Evolutionary conservation across 1,140 invertebrate genomes (phyloP).

Genomic region (Capitella teleta): DNA sequence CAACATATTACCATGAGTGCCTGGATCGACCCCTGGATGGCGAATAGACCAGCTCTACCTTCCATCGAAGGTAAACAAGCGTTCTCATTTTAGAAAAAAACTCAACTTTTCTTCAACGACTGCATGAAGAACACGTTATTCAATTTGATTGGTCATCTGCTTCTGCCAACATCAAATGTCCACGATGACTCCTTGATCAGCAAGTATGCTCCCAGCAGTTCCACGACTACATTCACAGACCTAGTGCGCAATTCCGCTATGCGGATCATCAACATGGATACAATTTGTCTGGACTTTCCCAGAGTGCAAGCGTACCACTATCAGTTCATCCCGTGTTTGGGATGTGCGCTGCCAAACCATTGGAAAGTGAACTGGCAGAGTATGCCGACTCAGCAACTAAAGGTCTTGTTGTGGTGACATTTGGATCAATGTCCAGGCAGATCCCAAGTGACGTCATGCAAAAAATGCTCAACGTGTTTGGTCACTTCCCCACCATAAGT

Average conservation of each 20-base stretch:
- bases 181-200: background rate
- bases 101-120: constrained; percentile 2
- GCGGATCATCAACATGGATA: background rate
- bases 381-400: background rate
- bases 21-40: background rate
- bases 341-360: background rate
- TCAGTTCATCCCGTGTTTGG: constrained; percentile 5
- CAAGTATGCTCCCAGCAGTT: background rate
- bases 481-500: constrained; percentile 42
- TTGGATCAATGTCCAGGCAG: constrained; percentile 3
- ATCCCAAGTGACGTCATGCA: constrained; percentile 14
- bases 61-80: background rate
- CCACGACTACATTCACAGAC: background rate
- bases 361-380: constrained; percentile 1
- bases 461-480: constrained; percentile 39
- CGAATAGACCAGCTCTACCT: constrained; percentile 3
- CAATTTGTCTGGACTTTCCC: constrained; percentile 4
- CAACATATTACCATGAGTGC: constrained; percentile 3
- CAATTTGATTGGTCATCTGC: background rate
- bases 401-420: constrained; percentile 7
- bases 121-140: too few species aligned
- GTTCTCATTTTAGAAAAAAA: background rate
- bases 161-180: background rate
- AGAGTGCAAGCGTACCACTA: background rate
- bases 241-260: constrained; percentile 2